Evolutionary conservation across 2,113 vertebrate species (phyloP), one percentile per base, ranked within the genome.

Genomic region (Castor canadensis): DNA sequence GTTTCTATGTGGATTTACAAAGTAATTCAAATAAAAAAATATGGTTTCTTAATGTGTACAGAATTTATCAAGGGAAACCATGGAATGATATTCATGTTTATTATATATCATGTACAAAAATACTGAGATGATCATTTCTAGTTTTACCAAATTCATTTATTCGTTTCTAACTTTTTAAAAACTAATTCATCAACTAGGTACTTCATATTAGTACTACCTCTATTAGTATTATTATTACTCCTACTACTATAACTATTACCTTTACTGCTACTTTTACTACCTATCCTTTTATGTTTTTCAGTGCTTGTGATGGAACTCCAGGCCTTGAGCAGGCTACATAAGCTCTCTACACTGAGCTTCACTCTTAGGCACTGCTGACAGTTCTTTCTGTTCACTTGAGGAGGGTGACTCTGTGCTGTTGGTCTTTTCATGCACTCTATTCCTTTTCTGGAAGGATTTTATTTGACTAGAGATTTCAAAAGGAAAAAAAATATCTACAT

Each of bases 1-100:
- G 32, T 86, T 87, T 67, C 47, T 30, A 80, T 49, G 4, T 26
- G 91, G 35, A 8, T 20, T 6, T 45, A 22, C 3, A 4, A 16
- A 26, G 6, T 71, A 72, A 86, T 96, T 92, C 40, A 93, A 91
- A 82, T 77, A 69, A 52, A 60, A 71, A 72, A 24, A 15, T 60
- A 73, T 69, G 5, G 0, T 73, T 97, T 56, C 26, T 69, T 60
- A 91, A 77, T 62, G 35, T 76, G 15, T 38, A 2, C 72, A 38
- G n/a, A 72, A 43, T 71, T 76, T 93, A 32, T 64, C 28, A 88
- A 93, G 40, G 52, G 17, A 72, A 94, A 30, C 45, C 19, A n/a
- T 90, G 9, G 62, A 77, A 81, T 66, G 12, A 17, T 89, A 52
- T 83, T 87, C 5, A n/a, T 43, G 5, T 69, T 87, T 69, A 30